Conservation (phyloP, 2,888 invertebrate species). For the Diarsia mendica region DNA sequence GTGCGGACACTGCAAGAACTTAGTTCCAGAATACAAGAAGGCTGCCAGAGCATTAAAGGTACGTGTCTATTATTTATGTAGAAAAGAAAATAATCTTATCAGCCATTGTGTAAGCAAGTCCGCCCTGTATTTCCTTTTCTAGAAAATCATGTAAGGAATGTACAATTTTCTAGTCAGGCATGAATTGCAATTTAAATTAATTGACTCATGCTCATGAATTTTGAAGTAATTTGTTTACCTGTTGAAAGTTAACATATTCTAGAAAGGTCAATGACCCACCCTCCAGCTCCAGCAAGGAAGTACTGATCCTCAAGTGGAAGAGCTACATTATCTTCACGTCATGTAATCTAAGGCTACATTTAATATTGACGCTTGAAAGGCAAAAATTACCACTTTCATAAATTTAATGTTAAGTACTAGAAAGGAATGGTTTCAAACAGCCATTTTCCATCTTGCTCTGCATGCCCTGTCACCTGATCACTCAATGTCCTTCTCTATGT, state of each 20-base stretch:
- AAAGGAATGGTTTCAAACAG: background rate
- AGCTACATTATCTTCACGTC: background rate
- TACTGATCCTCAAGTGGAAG: background rate
- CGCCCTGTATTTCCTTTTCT: background rate
- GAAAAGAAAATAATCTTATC: background rate
- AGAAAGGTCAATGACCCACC: slow-evolving; percentile 6
- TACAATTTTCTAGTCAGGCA: slow-evolving; percentile 16
- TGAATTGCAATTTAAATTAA: slow-evolving; percentile 1
- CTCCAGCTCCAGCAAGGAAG: background rate
- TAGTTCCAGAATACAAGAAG: slow-evolving; percentile 98
- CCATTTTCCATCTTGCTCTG: background rate
- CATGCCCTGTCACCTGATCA: background rate
- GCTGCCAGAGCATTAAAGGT: slow-evolving; percentile 97
- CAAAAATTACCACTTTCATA: background rate
- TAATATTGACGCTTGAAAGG: too few relatives aligned
- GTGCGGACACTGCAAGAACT: slow-evolving; percentile 97
- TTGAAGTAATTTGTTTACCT: background rate
- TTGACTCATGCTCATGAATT: background rate
- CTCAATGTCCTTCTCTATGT: background rate
- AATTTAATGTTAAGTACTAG: background rate
- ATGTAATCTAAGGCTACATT: background rate
- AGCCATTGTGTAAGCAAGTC: background rate
- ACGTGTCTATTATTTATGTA: slow-evolving; percentile 56
- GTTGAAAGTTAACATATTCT: background rate
- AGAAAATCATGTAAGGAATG: slow-evolving; percentile 32